These are phyloP conservation scores for Linnaemya vulpina DNA, from an alignment of 2,888 invertebrate genomes.

Conservation along the genomic window DNA sequence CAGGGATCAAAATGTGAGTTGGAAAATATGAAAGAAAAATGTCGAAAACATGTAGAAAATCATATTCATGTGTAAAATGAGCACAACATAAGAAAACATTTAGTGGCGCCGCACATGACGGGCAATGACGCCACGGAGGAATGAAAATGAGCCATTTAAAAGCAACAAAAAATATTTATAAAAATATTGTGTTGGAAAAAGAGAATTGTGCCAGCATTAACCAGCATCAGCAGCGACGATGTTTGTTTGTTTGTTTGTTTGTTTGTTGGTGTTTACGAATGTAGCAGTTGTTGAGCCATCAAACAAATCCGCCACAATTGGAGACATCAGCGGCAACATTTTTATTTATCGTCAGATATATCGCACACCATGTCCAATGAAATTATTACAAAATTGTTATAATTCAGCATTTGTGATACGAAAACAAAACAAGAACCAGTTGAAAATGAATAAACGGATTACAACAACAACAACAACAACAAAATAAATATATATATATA, in stretches of 20 bases:
- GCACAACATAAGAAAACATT: conserved; percentile 60
- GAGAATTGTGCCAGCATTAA: conserved; percentile 9
- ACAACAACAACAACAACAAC: conserved; percentile 16
- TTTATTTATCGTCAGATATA: conserved; percentile 72
- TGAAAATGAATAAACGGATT: conserved; percentile 3
- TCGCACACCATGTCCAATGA: conserved; percentile 50
- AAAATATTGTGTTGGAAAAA: conserved; percentile 25
- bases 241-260: too few relatives aligned
- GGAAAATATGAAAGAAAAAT: conserved; percentile 14
- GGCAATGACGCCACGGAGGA: conserved; percentile 61
- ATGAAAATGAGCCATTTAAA: conserved; percentile 50
- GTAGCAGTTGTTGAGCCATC: conserved; percentile 28
- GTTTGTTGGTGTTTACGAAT: too few relatives aligned
- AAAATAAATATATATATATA: conserved; percentile 6
- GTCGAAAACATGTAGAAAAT: conserved; percentile 47
- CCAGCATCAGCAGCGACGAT: conserved; percentile 9
- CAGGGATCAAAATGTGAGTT: conserved; percentile 9
- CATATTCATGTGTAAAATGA: conserved; percentile 67
- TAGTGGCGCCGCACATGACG: conserved; percentile 68
- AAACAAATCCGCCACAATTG: conserved; percentile 51
- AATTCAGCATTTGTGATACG: conserved; percentile 18
- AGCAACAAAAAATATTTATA: too few relatives aligned
- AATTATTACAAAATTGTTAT: conserved; percentile 51
- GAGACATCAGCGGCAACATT: conserved; percentile 64
- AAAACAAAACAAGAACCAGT: neutral